phyloP scores from a whole-genome alignment of 2,888 invertebrate genomes.

The Liopterus haemorrhoidalis region DNA sequence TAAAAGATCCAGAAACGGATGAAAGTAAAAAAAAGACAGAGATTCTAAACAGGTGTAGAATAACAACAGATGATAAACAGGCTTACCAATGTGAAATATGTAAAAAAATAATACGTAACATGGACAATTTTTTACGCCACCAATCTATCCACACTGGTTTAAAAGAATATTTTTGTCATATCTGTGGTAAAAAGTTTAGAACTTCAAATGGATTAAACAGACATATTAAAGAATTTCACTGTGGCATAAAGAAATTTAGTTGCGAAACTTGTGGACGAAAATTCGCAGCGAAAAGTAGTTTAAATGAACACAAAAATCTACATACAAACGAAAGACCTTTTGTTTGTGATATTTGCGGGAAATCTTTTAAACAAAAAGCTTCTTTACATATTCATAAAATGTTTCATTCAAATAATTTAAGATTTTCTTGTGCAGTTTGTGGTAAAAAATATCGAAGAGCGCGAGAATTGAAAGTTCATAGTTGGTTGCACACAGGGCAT shows the following conservation, averaged over 20 bases:
- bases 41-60: slow-evolving; percentile 36
- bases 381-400: slow-evolving; percentile 50
- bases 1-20: slow-evolving; percentile 21
- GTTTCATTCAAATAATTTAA: slow-evolving; percentile 43
- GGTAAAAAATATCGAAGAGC: slow-evolving; percentile 51
- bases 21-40: slow-evolving; percentile 28
- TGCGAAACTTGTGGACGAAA: slow-evolving; percentile 48
- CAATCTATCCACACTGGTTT: slow-evolving; percentile 46
- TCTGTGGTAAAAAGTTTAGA: slow-evolving; percentile 51
- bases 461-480: slow-evolving; percentile 51
- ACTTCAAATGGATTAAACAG: slow-evolving; percentile 50
- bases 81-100: slow-evolving; percentile 47
- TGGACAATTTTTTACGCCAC: slow-evolving; percentile 47
- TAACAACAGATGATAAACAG: slow-evolving; percentile 34
- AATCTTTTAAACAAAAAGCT: slow-evolving; percentile 49
- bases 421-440: slow-evolving; percentile 49
- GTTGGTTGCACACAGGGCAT: slow-evolving; percentile 53
- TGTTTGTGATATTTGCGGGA: slow-evolving; percentile 53
- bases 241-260: slow-evolving; percentile 45
- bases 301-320: slow-evolving; percentile 49
- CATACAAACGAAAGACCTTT: slow-evolving; percentile 48
- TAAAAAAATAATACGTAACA: slow-evolving; percentile 38
- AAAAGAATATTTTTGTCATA: slow-evolving; percentile 47
- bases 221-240: slow-evolving; percentile 50
- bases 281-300: slow-evolving; percentile 49